Conservation (phyloP, 1,140 invertebrate species). For the Tetragnatha versicolor region DNA sequence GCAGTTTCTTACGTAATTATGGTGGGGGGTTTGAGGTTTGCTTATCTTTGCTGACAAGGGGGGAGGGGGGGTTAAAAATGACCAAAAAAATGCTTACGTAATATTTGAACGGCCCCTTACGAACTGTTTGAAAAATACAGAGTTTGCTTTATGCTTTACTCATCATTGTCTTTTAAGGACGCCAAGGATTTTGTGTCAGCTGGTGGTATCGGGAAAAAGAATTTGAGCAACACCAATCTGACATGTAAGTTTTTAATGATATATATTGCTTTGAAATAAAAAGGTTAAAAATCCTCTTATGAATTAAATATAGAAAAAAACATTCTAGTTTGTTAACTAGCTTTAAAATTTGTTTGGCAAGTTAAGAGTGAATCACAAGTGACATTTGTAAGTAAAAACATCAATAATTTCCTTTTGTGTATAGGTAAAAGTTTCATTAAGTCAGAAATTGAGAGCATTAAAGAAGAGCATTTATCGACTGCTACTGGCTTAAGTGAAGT, state of each 20-base stretch:
- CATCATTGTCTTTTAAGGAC: slow-evolving; percentile 5
- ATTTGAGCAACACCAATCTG: not conserved
- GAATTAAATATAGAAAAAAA: too few species aligned
- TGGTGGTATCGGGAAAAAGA: not conserved
- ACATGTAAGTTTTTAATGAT: slow-evolving; percentile 20
- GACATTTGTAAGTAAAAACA: not conserved
- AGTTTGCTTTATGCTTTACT: too few species aligned
- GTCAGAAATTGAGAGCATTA: slow-evolving; percentile 48
- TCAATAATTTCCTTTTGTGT: not conserved
- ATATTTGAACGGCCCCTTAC: too few species aligned
- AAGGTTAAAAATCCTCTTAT: too few species aligned
- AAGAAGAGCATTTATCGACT: slow-evolving; percentile 43
- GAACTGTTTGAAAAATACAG: too few species aligned
- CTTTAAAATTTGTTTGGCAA: not conserved
- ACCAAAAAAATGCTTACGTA: too few species aligned
- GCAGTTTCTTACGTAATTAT: too few species aligned
- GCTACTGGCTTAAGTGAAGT: slow-evolving; percentile 16
- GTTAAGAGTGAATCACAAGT: not conserved
- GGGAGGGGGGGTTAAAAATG: too few species aligned
- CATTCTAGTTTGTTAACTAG: too few species aligned
- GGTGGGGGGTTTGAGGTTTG: too few species aligned
- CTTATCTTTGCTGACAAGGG: too few species aligned
- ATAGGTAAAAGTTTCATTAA: slow-evolving; percentile 42
- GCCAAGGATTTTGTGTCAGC: slow-evolving; percentile 21
- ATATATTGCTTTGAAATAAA: too few species aligned